Base-by-base conservation (phyloP, 2,888 invertebrate genomes). In the Ypsolopha sequella region DNA sequence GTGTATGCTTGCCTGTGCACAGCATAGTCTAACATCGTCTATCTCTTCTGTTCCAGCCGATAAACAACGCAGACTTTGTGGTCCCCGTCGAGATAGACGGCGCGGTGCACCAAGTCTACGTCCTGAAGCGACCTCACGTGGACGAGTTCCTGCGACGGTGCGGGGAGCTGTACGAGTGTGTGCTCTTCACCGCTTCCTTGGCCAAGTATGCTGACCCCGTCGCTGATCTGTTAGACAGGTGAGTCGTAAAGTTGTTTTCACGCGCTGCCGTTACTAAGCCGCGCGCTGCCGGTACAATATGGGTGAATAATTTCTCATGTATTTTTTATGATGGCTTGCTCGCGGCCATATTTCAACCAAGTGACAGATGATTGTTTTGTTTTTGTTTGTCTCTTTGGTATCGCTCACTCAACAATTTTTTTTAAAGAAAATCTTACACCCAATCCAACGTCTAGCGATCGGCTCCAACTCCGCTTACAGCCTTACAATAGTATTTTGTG, bases 141-240 rank as follows among this genome's bases (percentile, higher is more conserved):
- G 99, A 99, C 88, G 98, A 98, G 80, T 99, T 99, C 87, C 90
- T 99, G 57, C 94, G 96, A 74, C 92, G 96, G 66, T 98, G 99
- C 93, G 99, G 99, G 54, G 97, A 98, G 84, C 89, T 98, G 58
- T 99, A 98, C 88, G 99, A 99, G 85, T 99, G 99, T 87, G 96
- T 99, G 61, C 91, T 99, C 66, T 99, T 99, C 89, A 99, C 99
- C 62, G 99, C 99, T 61, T 97, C 97, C 84, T 90, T 99, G 76
- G 97, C 98, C 56, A 99, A 99, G 92, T 99, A 99, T 88, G 99
- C 99, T 60, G 99, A 99, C 88, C 99, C 99, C 39, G 99, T 99
- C 60, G 98, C 99, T 54, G 98, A 99, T 89, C 89, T 99, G 67
- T 88, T 99, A 63, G 99, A 99, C 88, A 89, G 90, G 88, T 89